Percentiles rank a stretch among this genome's conserved stretches.
These are phyloP conservation scores for Melanostoma scalare DNA, from an alignment of 2,888 invertebrate species.

Conservation along the genomic window DNA sequence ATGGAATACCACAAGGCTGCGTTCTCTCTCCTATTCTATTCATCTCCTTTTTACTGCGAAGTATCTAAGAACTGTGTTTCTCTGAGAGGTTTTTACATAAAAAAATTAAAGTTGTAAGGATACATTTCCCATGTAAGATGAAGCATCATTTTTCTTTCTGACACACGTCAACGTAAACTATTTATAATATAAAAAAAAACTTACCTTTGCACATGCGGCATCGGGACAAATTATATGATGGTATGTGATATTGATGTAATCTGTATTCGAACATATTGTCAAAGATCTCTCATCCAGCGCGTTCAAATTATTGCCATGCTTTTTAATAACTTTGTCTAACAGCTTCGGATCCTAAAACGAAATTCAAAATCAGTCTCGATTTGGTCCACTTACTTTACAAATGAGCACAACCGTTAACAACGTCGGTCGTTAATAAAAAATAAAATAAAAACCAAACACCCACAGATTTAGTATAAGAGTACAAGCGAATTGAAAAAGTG, in stretches of 20 bases:
- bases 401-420: background rate
- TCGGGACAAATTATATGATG: conserved; percentile 98
- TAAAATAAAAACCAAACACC: background rate
- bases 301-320: conserved; percentile 87
- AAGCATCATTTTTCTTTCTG: too few species aligned
- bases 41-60: too few species aligned
- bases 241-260: conserved; percentile 99
- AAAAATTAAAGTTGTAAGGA: too few species aligned
- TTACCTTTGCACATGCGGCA: conserved; percentile 95
- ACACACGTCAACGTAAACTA: too few species aligned
- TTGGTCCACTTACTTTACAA: background rate
- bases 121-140: too few species aligned
- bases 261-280: conserved; percentile 98
- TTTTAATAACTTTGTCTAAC: conserved; percentile 88
- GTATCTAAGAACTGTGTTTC: too few species aligned
- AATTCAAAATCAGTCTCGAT: conserved; percentile 47
- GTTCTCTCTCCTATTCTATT: too few species aligned
- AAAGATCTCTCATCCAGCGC: conserved; percentile 95
- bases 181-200: conserved; percentile 29
- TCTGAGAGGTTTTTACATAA: too few species aligned
- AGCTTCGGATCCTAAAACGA: conserved; percentile 90
- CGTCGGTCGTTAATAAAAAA: conserved; percentile 7
- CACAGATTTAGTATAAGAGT: background rate
- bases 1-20: too few species aligned
- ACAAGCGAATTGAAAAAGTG: conserved; percentile 33